These are phyloP conservation scores for Pandemis corylana DNA, from an alignment of 2,888 invertebrate species.

Conservation along the genomic window DNA sequence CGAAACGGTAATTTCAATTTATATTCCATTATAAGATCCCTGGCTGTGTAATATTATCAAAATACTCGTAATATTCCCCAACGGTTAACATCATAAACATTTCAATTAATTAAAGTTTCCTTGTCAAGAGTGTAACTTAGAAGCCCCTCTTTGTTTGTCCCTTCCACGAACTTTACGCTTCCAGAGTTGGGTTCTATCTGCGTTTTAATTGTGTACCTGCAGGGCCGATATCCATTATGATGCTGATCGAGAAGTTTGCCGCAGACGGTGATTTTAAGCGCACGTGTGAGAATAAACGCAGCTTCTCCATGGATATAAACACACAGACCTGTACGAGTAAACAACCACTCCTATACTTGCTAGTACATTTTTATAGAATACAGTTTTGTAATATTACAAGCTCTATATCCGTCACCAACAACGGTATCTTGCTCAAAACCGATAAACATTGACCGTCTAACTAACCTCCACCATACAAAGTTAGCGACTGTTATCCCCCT, in stretches of 20 bases:
- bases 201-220: constrained; percentile 24
- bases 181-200: constrained; percentile 23
- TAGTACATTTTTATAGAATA: neutral
- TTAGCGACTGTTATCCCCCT: constrained; percentile 1
- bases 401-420: neutral
- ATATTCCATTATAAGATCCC: constrained; percentile 26
- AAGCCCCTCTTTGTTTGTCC: constrained; percentile 41
- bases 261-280: neutral
- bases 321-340: neutral
- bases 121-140: constrained; percentile 43
- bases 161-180: constrained; percentile 37
- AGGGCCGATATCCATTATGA: constrained; percentile 1
- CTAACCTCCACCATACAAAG: constrained; percentile 2
- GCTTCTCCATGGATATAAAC: neutral
- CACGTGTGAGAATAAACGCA: neutral
- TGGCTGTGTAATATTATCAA: constrained; percentile 37
- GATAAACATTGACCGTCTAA: constrained; percentile 9
- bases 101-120: constrained; percentile 43
- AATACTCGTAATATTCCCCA: constrained; percentile 39
- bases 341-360: neutral
- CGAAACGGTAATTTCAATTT: constrained; percentile 32
- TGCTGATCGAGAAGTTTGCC: neutral
- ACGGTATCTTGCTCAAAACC: neutral
- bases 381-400: neutral
- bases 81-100: constrained; percentile 43